Evolutionary conservation across 2,113 vertebrate species (phyloP), one percentile per base, ranked within the genome.

Genomic region (Rattus norvegicus): DNA sequence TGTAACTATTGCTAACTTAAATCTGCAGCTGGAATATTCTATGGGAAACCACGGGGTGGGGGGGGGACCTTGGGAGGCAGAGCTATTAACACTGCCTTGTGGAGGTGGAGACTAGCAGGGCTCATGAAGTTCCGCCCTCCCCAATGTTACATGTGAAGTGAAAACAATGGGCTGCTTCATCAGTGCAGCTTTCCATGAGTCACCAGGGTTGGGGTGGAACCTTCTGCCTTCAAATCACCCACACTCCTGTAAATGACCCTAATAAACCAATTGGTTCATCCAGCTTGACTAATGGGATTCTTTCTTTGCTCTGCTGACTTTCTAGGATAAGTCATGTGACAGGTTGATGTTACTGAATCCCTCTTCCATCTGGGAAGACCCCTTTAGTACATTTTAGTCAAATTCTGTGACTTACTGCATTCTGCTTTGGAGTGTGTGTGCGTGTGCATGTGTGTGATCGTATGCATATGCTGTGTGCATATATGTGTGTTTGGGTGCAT

Each of bases 341-440:
- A 65, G 28, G 43, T 30, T 20, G 8, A 0, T 9, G 5, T 59
- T 79, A 49, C 14, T 39, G 85, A 79, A 3, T 75, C 47, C 54
- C 28, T 90, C 76, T 63, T 91, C 79, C 30, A 9, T 65, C 65
- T 65, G 17, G 63, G 52, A 90, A 80, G 33, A 73, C 9, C 17
- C 49, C 52, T 92, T 95, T 80, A 73, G 70, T 88, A 65, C 70
- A 56, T 85, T 87, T 75, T 85, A 73, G 28, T 36, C 54, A 69
- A 54, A 83, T 91, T 89, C 63, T 20, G 1, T 69, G 93, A 93
- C 36, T 94, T 72, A 43, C 10, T 26, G 47, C 91, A 81, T 52
- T 88, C 3, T 94, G 65, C 93, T 96, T 90, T 75, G 85, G 30
- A 16, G 33, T 91, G 36, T 39, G 54, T 19, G 33, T 70, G 36